Base-by-base conservation (phyloP, 2,888 invertebrate genomes). In the Eristalis arbustorum region DNA sequence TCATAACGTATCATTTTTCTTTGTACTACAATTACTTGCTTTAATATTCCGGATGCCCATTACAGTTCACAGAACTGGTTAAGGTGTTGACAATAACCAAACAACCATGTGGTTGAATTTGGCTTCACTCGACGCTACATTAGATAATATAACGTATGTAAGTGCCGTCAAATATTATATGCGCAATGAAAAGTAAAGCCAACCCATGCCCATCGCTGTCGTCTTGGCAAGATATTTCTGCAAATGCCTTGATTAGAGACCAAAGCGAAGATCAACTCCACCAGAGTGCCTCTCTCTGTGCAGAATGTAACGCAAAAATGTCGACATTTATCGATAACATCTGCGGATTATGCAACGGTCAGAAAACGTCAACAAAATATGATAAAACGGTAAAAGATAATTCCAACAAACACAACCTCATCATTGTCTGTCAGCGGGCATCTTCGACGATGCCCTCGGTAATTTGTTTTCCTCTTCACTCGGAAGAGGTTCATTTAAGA, bases 381-480 rank as follows among this genome's bases (percentile, higher is more conserved):
- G 5, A 67, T 63, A 8, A 57, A 79, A 79, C 59, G 34, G 72
- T 72, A 72, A 66, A 72, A 61, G 78, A 61, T 72, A 79, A 72
- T 62, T 79, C 67, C 37, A 31, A 73, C 73, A 13, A 34, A 61
- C 14, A 79, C 79, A 73, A 8, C 14, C 34, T 3, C 18, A 42
- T 25, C 13, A 28, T n/a, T n/a, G 22, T 23, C 11, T 22, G 13
- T 11, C 22, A 59, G 13, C 6, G 1, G 11, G 23, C 59, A 22
- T 59, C 59, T 10, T 37, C 13, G 13, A 2, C 37, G 11, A 37
- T 37, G 10, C 34, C 10, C 22, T 14, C 25, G 11, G 23, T 14
- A n/a, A 13, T 23, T 25, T 23, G 11, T 25, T 8, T 23, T 25
- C 14, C 49, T 49, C 49, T 49, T 49, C n/a, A 8, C 49, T 18